Evolutionary conservation across 2,888 invertebrate genomes (phyloP).

Genomic region (Scrobipalpa atriplicella): DNA sequence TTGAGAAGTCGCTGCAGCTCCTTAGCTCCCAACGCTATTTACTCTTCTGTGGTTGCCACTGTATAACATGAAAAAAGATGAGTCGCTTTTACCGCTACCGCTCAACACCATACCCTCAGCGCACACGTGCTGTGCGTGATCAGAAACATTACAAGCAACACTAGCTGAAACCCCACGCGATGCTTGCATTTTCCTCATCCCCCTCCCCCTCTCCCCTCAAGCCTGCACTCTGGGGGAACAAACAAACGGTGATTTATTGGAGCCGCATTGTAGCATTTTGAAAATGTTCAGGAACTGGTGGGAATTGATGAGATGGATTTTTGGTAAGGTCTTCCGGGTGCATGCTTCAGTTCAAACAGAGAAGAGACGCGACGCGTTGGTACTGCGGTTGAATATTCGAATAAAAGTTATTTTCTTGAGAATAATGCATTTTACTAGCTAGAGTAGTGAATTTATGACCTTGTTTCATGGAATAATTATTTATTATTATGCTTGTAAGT

Average conservation of each 20-base stretch:
- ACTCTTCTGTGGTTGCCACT: no score
- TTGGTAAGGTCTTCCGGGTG: constrained; percentile 3
- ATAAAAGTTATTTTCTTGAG: no score
- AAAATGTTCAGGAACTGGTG: not conserved
- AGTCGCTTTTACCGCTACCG: no score
- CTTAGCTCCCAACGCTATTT: no score
- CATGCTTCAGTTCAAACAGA: not conserved
- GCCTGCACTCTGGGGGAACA: constrained; percentile 29
- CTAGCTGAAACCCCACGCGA: constrained; percentile 35
- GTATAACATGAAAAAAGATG: no score
- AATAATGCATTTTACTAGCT: no score
- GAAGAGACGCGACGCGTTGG: no score
- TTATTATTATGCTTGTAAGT: no score
- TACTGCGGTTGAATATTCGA: no score
- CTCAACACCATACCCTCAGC: not conserved
- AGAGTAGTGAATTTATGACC: no score
- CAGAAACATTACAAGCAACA: constrained; percentile 43
- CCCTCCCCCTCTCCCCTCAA: constrained; percentile 23
- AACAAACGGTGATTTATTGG: constrained; percentile 31
- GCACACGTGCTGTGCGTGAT: constrained; percentile 43
- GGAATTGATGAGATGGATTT: not conserved
- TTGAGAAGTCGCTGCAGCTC: no score
- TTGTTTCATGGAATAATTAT: no score
- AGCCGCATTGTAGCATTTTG: constrained; percentile 18
- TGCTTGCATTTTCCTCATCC: constrained; percentile 33